Conservation (phyloP, 1,140 invertebrate species). For the Branchinecta lynchi region DNA sequence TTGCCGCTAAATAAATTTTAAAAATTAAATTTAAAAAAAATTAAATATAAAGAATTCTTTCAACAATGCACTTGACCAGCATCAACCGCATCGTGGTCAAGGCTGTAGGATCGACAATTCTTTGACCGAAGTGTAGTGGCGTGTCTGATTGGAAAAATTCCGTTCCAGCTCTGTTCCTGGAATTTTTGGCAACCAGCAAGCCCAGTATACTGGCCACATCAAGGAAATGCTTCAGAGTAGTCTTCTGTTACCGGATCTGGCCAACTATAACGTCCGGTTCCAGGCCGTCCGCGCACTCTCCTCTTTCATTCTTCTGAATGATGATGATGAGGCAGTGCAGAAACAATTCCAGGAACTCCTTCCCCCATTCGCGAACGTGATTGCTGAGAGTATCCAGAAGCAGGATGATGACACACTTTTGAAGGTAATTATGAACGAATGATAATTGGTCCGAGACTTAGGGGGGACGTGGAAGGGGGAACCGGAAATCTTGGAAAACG, state of each 20-base stretch:
- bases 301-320: constrained; percentile 77
- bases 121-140: too few relatives aligned
- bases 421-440: too few relatives aligned
- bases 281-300: constrained; percentile 69
- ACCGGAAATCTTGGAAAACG: too few relatives aligned
- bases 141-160: constrained; percentile 1
- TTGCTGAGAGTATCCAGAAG: constrained; percentile 58
- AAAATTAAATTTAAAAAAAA: too few relatives aligned
- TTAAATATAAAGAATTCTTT: too few relatives aligned
- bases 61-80: too few relatives aligned
- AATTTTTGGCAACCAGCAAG: constrained; percentile 90
- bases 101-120: too few relatives aligned
- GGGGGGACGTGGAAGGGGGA: too few relatives aligned
- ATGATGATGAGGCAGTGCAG: constrained; percentile 70
- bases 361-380: constrained; percentile 53
- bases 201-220: constrained; percentile 76
- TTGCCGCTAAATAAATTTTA: too few relatives aligned
- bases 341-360: constrained; percentile 74
- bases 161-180: constrained; percentile 67
- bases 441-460: too few relatives aligned
- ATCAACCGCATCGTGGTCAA: too few relatives aligned
- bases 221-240: constrained; percentile 82
- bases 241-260: constrained; percentile 41
- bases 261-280: constrained; percentile 45
- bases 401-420: constrained; percentile 78